A percentile compares a stretch with the other conserved stretches of the same genome.
Conservation (phyloP, 2,797 vertebrate species). For the Thaleichthys pacificus region DNA sequence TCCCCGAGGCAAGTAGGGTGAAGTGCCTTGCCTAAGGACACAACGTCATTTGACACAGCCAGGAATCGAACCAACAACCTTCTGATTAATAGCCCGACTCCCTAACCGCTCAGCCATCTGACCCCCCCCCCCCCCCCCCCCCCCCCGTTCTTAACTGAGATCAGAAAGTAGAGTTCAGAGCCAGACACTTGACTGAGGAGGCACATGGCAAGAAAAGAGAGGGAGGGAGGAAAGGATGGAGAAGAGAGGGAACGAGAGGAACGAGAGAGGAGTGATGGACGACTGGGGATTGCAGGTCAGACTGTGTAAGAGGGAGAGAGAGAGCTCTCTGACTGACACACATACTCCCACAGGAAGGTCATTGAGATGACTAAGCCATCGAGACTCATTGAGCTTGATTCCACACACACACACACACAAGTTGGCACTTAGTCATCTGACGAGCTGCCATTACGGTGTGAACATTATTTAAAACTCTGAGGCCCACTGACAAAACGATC, state of each 20-base stretch:
- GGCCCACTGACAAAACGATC: not conserved
- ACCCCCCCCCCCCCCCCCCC: no score
- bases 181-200: conserved; percentile 59
- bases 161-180: conserved; percentile 39
- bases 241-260: not conserved
- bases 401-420: not conserved
- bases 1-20: no score
- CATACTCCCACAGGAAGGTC: conserved; percentile 35
- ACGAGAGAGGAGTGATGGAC: not conserved
- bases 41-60: no score
- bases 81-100: no score
- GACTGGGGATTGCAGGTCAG: not conserved
- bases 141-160: conserved; percentile 53
- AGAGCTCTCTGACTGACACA: conserved; percentile 41
- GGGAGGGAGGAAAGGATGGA: not conserved
- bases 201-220: conserved; percentile 48
- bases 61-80: no score
- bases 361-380: not conserved
- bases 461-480: not conserved
- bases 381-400: no score
- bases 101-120: no score
- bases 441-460: not conserved
- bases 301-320: conserved; percentile 7
- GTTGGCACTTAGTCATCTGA: not conserved
- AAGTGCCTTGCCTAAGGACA: no score